phyloP scores from a whole-genome alignment of 2,888 invertebrate species.

The Bombyx huttoni region DNA sequence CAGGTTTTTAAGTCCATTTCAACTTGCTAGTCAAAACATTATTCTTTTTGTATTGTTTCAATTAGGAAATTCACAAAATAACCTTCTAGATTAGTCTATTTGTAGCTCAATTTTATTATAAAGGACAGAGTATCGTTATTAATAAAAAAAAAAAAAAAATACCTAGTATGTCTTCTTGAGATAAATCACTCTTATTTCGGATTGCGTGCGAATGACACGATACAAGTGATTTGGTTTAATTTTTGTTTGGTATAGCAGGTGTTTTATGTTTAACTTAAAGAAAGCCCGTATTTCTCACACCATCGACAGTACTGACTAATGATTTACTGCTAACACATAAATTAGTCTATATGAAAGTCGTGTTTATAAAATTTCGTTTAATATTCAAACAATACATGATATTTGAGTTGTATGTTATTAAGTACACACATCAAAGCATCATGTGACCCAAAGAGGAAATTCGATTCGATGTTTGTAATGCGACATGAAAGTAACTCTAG shows the following conservation, averaged over 20 bases:
- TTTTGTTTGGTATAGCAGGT: not conserved
- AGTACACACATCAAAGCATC: too few relatives aligned
- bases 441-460: slow-evolving; percentile 6
- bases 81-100: too few relatives aligned
- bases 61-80: too few relatives aligned
- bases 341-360: not conserved
- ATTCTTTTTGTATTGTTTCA: too few relatives aligned
- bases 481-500: slow-evolving; percentile 3
- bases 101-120: too few relatives aligned
- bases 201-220: not conserved
- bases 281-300: not conserved
- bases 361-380: slow-evolving; percentile 9
- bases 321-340: not conserved
- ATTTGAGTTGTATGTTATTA: not conserved
- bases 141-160: not conserved
- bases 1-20: too few relatives aligned
- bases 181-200: not conserved
- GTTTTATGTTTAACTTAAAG: not conserved
- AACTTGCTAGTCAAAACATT: too few relatives aligned
- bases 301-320: not conserved
- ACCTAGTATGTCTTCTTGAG: not conserved
- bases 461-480: slow-evolving; percentile 36
- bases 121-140: too few relatives aligned
- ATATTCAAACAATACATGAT: not conserved
- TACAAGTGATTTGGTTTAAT: not conserved